Percentiles rank a stretch among this genome's conserved stretches.
These are phyloP conservation scores for Phragmatobia fuliginosa DNA, from an alignment of 2,888 invertebrate species.

Conservation along the genomic window DNA sequence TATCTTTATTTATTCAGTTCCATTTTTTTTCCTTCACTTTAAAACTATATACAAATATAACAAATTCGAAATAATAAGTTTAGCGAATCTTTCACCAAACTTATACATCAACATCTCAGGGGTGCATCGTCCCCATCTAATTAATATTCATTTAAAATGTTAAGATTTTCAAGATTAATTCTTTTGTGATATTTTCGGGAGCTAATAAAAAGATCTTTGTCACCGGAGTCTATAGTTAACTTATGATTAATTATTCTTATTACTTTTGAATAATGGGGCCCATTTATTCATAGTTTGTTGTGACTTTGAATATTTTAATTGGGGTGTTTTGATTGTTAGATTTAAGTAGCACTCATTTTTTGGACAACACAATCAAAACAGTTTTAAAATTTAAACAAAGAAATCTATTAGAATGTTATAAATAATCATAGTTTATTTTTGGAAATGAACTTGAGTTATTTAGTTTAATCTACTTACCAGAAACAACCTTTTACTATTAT, in stretches of 20 bases:
- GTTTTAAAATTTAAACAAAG: neutral
- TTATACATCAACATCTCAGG: constrained; percentile 50
- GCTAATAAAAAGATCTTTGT: constrained; percentile 64
- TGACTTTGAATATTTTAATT: constrained; percentile 36
- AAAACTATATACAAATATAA: no score
- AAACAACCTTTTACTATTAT: no score
- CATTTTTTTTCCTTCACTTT: neutral
- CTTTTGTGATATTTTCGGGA: constrained; percentile 77
- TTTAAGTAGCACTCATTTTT: constrained; percentile 6
- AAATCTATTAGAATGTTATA: neutral
- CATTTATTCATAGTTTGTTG: constrained; percentile 37
- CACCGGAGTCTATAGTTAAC: constrained; percentile 68
- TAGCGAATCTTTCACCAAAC: constrained; percentile 22
- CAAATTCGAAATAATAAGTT: neutral
- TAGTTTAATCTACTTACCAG: neutral
- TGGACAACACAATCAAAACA: neutral
- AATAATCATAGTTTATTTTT: neutral
- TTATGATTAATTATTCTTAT: constrained; percentile 72
- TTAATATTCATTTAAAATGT: constrained; percentile 60
- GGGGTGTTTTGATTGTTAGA: constrained; percentile 28
- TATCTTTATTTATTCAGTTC: no score
- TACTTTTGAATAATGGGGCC: constrained; percentile 59
- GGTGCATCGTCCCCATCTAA: constrained; percentile 66
- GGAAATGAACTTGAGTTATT: neutral
- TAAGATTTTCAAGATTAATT: constrained; percentile 78